Conservation (phyloP, 2,113 vertebrate species). For the Chauna torquata region DNA sequence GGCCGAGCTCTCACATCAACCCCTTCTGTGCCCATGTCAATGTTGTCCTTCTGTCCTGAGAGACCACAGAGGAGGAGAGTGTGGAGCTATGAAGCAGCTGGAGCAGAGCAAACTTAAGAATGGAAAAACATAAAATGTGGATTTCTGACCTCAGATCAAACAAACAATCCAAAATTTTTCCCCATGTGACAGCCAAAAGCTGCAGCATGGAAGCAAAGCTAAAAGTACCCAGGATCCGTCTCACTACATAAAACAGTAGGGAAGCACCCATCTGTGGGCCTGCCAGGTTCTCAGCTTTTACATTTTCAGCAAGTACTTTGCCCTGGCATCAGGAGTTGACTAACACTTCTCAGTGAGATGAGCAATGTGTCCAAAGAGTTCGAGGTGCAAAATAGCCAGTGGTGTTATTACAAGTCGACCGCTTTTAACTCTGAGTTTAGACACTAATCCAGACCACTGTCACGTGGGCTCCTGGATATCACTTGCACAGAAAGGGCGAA, state of each 20-base stretch:
- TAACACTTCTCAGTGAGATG: neutral
- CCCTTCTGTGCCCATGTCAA: neutral
- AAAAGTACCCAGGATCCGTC: neutral
- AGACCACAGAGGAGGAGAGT: neutral
- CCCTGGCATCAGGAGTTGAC: neutral
- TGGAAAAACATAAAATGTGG: neutral
- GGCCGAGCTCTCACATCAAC: neutral
- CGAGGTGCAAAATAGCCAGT: neutral
- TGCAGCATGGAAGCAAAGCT: neutral
- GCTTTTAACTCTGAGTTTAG: neutral
- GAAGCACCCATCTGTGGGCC: rapidly evolving
- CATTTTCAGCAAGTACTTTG: neutral
- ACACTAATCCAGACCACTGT: rapidly evolving
- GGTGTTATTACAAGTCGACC: neutral
- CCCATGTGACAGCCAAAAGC: neutral
- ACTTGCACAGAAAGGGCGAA: neutral
- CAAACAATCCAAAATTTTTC: neutral
- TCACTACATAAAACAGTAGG: neutral
- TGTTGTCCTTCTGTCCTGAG: neutral
- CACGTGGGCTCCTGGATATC: rapidly evolving
- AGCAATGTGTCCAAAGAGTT: neutral
- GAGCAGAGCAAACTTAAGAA: neutral
- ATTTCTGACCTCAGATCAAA: constrained; percentile 21
- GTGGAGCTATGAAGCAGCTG: neutral
- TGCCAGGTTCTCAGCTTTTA: constrained; percentile 1